A percentile compares a stretch with the other conserved stretches of the same genome.
phyloP scores from a whole-genome alignment of 2,888 invertebrate genomes.

The Caenorhabditis sulstoni region DNA sequence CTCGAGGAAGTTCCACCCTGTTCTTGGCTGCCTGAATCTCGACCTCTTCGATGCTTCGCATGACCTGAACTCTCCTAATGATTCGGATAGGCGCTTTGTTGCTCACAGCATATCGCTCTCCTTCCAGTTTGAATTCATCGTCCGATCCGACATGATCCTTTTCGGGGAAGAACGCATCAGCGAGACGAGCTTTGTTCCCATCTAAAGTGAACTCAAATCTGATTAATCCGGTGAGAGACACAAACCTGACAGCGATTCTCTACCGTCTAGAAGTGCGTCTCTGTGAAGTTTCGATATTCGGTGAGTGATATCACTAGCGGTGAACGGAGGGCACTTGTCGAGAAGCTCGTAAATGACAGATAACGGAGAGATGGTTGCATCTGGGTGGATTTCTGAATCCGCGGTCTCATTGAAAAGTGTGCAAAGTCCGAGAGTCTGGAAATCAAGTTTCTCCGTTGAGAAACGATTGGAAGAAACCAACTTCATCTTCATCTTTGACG shows the following conservation, averaged over 20 bases:
- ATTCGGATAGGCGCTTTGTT: not conserved
- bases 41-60: constrained; percentile 67
- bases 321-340: constrained; percentile 63
- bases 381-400: constrained; percentile 60
- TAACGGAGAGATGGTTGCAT: constrained; percentile 63
- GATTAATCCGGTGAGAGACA: not conserved
- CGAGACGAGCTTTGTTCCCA: constrained; percentile 38
- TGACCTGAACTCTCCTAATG: constrained; percentile 56
- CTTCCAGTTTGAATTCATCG: constrained; percentile 50
- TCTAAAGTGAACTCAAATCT: not conserved
- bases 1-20: constrained; percentile 53
- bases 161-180: constrained; percentile 66
- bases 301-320: constrained; percentile 62
- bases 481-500: constrained; percentile 57
- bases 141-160: constrained; percentile 53
- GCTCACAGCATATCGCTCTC: constrained; percentile 64
- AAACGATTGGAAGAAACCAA: no score
- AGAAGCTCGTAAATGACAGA: constrained; percentile 61
- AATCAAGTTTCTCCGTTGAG: not conserved
- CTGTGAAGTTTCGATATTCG: constrained; percentile 62
- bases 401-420: constrained; percentile 53
- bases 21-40: constrained; percentile 60
- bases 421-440: constrained; percentile 62
- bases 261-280: constrained; percentile 56
- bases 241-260: constrained; percentile 19